Evolutionary conservation across 2,888 invertebrate genomes (phyloP).

Genomic region (Minunthozetes semirufus): DNA sequence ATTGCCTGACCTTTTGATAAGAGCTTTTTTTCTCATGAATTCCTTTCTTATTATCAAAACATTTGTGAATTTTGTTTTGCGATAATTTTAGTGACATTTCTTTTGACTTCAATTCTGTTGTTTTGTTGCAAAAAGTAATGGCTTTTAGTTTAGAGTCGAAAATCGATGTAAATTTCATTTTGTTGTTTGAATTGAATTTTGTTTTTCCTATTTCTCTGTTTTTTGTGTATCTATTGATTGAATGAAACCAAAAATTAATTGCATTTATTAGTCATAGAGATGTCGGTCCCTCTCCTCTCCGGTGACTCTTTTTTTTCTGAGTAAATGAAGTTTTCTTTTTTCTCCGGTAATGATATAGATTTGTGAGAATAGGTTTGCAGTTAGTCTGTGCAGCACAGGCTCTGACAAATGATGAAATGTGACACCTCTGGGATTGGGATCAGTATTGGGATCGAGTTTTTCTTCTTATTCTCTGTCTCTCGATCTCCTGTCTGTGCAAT

Average conservation of each 20-base stretch:
- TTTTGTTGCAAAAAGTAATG: too few relatives aligned
- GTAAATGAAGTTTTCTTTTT: background rate
- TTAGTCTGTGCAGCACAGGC: background rate
- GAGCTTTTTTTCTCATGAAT: background rate
- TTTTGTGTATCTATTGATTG: background rate
- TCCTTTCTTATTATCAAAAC: background rate
- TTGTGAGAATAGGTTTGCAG: slow-evolving; percentile 16
- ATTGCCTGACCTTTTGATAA: background rate
- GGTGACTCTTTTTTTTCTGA: background rate
- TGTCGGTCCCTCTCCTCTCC: background rate
- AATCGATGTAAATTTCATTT: too few relatives aligned
- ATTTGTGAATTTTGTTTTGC: background rate
- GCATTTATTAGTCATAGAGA: background rate
- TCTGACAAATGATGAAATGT: slow-evolving; percentile 30
- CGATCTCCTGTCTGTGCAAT: background rate
- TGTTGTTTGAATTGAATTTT: background rate
- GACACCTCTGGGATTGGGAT: slow-evolving; percentile 22
- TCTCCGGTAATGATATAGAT: background rate
- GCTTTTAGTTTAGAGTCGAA: too few relatives aligned
- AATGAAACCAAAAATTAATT: background rate
- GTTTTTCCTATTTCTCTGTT: background rate
- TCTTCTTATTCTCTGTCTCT: background rate
- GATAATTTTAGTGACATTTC: background rate
- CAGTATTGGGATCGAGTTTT: background rate
- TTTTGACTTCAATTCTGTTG: background rate